Conservation (phyloP, 2,113 vertebrate species). For the Tyto alba region DNA sequence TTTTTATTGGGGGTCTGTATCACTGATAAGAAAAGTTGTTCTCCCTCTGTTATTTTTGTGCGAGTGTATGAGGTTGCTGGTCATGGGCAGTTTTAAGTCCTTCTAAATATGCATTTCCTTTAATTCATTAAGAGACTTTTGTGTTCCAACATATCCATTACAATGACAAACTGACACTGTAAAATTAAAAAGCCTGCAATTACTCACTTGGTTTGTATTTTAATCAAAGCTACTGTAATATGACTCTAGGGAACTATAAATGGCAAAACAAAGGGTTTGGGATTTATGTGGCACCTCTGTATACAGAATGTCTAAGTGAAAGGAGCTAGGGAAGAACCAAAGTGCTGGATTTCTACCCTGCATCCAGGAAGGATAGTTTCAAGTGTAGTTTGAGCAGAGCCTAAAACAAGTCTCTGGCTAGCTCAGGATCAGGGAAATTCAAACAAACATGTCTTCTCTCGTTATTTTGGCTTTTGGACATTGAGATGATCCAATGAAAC, state of each 20-base stretch:
- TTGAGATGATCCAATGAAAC: not conserved
- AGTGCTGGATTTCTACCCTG: not conserved
- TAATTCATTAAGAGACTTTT: slow-evolving; percentile 53
- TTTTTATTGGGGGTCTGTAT: not conserved
- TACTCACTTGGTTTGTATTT: slow-evolving; percentile 27
- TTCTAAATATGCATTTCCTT: slow-evolving; percentile 48
- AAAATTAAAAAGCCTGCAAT: slow-evolving; percentile 31
- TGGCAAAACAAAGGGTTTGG: not conserved
- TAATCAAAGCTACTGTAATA: slow-evolving; percentile 45
- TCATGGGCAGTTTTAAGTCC: slow-evolving; percentile 32
- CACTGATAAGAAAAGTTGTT: slow-evolving; percentile 15
- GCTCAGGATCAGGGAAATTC: not conserved
- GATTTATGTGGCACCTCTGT: not conserved
- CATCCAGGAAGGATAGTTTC: not conserved
- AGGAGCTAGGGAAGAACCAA: not conserved
- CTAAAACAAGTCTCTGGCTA: not conserved
- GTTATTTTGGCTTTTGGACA: not conserved
- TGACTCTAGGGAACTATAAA: slow-evolving; percentile 11
- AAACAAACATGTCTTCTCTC: not conserved
- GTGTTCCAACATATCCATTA: slow-evolving; percentile 21
- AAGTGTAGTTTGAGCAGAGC: not conserved
- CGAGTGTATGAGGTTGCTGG: not conserved
- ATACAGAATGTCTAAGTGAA: not conserved
- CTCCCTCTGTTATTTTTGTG: not conserved
- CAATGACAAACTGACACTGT: slow-evolving; percentile 25